Conservation (phyloP, 1,140 invertebrate genomes). For the Mya arenaria region DNA sequence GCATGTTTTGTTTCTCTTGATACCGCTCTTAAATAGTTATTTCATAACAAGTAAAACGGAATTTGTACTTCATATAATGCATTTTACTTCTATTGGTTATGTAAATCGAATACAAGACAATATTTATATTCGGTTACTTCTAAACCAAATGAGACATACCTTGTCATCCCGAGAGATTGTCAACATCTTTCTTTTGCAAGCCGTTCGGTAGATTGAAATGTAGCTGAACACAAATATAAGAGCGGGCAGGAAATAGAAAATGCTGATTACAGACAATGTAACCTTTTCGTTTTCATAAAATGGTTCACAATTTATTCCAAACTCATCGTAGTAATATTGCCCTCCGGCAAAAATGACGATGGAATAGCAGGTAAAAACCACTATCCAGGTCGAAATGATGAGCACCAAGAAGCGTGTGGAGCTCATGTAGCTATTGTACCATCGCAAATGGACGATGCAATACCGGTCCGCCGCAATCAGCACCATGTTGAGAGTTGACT, state of each 20-base stretch:
- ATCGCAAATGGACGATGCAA: constrained; percentile 96
- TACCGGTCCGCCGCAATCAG: constrained; percentile 97
- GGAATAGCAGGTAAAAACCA: constrained; percentile 53
- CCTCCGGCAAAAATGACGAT: constrained; percentile 52
- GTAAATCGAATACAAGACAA: no score
- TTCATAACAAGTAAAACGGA: no score
- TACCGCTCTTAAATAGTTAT: no score
- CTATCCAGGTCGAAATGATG: constrained; percentile 50
- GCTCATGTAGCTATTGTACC: constrained; percentile 53
- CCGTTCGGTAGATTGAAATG: constrained; percentile 43
- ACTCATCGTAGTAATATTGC: constrained; percentile 58
- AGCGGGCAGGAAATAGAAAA: constrained; percentile 59
- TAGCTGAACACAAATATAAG: constrained; percentile 56
- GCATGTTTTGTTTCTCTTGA: no score
- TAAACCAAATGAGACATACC: no score
- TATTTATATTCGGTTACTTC: no score
- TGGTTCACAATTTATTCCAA: constrained; percentile 62
- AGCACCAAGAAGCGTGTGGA: constrained; percentile 42
- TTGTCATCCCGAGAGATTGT: constrained; percentile 41
- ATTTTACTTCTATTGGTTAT: no score
- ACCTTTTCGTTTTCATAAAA: constrained; percentile 46
- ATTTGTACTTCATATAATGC: no score
- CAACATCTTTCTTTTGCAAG: constrained; percentile 25
- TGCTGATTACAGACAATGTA: constrained; percentile 45
- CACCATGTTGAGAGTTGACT: constrained; percentile 96